Evolutionary conservation across 2,888 invertebrate genomes (phyloP).

Genomic region (Spisula solida): DNA sequence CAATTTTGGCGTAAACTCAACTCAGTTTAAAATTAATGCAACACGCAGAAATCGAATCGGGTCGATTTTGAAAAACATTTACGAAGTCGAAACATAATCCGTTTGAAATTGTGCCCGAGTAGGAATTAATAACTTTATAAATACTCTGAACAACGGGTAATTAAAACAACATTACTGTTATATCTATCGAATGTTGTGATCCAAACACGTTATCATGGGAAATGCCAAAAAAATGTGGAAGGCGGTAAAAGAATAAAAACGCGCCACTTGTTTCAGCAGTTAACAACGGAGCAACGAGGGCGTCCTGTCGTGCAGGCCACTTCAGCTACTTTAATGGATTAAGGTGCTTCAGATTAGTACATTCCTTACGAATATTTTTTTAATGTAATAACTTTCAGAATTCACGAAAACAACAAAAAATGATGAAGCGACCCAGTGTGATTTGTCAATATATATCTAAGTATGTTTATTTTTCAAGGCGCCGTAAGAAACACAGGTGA

Average conservation of each 20-base stretch:
- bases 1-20: conserved; percentile 15
- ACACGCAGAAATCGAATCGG: conserved; percentile 6
- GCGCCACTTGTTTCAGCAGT: background rate
- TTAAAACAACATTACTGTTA: background rate
- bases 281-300: background rate
- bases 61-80: background rate
- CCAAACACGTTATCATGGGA: background rate
- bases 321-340: background rate
- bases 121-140: background rate
- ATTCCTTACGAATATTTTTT: background rate
- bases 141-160: background rate
- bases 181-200: background rate
- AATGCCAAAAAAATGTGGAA: background rate
- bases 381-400: background rate
- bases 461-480: too few species aligned
- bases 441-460: too few species aligned
- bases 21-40: background rate
- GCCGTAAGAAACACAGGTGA: too few species aligned
- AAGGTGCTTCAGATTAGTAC: background rate
- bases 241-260: background rate
- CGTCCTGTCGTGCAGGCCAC: background rate
- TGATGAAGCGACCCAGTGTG: too few species aligned
- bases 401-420: background rate
- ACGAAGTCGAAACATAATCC: background rate
- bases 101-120: background rate